A percentile compares a stretch with the other conserved stretches of the same genome.
Evolutionary conservation across 2,113 vertebrate genomes (phyloP).

Genomic region (Mormoops blainvillei): DNA sequence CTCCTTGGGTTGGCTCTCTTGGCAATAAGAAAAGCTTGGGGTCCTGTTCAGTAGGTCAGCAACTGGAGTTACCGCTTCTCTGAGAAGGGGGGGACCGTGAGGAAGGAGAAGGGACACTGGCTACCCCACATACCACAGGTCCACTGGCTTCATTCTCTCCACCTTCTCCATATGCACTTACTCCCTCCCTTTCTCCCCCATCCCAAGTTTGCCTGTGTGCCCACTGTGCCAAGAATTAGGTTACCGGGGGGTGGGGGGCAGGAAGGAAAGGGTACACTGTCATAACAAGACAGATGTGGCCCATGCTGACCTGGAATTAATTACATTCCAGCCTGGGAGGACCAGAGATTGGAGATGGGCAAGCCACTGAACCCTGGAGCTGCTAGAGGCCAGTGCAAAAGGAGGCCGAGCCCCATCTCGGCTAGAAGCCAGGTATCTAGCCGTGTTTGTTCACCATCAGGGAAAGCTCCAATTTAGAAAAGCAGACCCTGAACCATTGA

Average conservation of each 20-base stretch:
- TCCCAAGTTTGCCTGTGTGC: neutral
- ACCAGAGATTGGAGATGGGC: neutral
- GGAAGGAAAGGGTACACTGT: neutral
- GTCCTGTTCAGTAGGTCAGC: neutral
- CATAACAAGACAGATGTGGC: too few species aligned
- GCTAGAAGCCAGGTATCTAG: neutral
- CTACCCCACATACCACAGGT: neutral
- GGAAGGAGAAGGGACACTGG: neutral
- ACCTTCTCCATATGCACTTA: neutral
- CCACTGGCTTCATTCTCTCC: neutral
- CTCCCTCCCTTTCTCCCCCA: neutral
- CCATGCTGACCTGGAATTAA: neutral
- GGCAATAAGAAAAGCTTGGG: neutral
- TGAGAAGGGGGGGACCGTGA: neutral
- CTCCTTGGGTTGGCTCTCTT: neutral
- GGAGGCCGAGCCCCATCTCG: neutral
- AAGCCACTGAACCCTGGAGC: neutral
- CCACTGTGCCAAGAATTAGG: neutral
- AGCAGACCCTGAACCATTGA: neutral
- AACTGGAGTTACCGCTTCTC: neutral
- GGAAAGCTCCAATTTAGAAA: neutral
- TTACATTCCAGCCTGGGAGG: neutral
- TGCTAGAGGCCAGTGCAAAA: neutral
- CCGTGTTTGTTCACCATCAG: neutral
- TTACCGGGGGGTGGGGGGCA: neutral